Conservation (phyloP, 2,797 vertebrate species). For the Clarias fuscus region DNA sequence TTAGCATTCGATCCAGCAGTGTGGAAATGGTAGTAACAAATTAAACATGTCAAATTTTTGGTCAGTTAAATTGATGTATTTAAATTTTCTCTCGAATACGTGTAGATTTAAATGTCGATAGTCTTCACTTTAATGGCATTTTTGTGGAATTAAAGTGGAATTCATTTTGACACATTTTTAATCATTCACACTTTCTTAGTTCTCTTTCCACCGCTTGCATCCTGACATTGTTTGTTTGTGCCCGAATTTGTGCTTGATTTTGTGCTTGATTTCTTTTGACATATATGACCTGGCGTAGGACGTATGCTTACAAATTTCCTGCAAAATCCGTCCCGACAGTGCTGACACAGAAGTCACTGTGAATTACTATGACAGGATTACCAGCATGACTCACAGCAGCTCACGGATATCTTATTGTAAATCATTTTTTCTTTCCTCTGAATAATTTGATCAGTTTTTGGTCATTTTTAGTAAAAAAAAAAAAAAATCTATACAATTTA, state of each 20-base stretch:
- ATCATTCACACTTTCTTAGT: neutral
- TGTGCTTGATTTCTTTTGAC: neutral
- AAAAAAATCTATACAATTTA: neutral
- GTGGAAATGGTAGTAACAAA: neutral
- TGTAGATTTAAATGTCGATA: neutral
- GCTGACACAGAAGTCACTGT: neutral
- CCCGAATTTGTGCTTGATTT: neutral
- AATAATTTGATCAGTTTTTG: neutral
- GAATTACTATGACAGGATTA: constrained; percentile 3
- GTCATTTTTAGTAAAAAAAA: neutral
- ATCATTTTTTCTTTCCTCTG: neutral
- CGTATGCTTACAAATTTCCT: constrained; percentile 1
- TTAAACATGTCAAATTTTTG: neutral
- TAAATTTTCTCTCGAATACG: too few species aligned
- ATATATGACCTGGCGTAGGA: neutral
- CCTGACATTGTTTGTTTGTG: neutral
- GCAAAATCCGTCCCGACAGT: neutral
- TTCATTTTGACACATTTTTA: neutral
- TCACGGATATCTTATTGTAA: neutral
- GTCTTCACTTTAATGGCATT: neutral
- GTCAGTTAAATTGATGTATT: neutral
- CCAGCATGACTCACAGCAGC: neutral
- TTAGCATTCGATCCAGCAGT: neutral
- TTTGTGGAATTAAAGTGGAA: neutral
- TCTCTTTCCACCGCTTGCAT: neutral